Percentiles rank a stretch among this genome's conserved stretches.
Conservation (phyloP, 2,113 vertebrate species). For the Plotosus lineatus region DNA sequence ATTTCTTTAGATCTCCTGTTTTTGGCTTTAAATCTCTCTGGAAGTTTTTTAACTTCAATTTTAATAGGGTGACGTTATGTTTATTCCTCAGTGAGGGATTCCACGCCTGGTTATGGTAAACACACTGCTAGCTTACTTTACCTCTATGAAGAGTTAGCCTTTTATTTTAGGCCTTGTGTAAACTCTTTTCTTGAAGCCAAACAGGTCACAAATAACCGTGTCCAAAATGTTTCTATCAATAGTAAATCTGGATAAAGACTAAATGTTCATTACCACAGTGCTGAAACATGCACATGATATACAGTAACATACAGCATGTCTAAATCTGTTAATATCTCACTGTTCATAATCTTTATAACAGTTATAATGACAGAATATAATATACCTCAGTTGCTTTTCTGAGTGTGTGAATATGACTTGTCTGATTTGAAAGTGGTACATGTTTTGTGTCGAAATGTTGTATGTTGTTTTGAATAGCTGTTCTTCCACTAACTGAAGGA, state of each 20-base stretch:
- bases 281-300: not conserved
- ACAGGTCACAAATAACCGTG: not conserved
- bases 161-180: not conserved
- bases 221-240: not conserved
- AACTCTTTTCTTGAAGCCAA: not conserved
- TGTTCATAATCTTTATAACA: not conserved
- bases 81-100: not conserved
- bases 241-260: too few relatives aligned
- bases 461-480: conserved; percentile 22
- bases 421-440: conserved; percentile 2
- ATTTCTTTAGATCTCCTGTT: not conserved
- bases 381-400: conserved; percentile 48
- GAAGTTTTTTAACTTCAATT: not conserved
- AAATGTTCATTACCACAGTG: not conserved
- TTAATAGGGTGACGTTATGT: not conserved
- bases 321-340: conserved; percentile 22
- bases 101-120: not conserved
- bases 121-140: not conserved
- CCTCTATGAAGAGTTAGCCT: not conserved
- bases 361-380: conserved; percentile 1
- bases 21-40: not conserved
- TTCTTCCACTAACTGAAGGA: conserved; percentile 46
- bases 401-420: conserved; percentile 31
- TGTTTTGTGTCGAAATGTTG: not conserved
- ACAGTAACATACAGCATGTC: conserved; percentile 34